Evolutionary conservation across 2,888 invertebrate genomes (phyloP).

Genomic region (Neuroscelio doddi): DNA sequence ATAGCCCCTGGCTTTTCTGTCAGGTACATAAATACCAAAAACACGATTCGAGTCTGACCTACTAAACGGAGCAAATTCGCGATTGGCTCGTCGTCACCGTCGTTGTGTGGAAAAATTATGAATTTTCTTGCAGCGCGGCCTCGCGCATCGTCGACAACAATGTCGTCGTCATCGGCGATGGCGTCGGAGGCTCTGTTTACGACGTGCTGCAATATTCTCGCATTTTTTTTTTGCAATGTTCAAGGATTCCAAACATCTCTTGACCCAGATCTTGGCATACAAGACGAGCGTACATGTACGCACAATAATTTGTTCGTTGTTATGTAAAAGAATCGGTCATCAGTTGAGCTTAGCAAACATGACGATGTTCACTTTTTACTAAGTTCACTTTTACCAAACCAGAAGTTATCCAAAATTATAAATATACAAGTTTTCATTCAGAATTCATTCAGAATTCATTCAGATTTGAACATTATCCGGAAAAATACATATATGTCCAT

Average conservation of each 20-base stretch:
- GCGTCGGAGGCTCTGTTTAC: slow-evolving; percentile 29
- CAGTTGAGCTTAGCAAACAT: no score
- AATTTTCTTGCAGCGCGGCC: slow-evolving; percentile 22
- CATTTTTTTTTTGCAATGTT: slow-evolving; percentile 39
- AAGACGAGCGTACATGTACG: slow-evolving; percentile 29
- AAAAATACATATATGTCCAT: no score
- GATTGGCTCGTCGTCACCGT: slow-evolving; percentile 30
- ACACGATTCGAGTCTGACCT: slow-evolving; percentile 20
- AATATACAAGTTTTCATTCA: no score
- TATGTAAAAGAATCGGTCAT: slow-evolving; percentile 27
- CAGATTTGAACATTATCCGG: no score
- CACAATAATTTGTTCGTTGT: slow-evolving; percentile 37
- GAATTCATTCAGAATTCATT: no score
- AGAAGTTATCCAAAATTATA: no score
- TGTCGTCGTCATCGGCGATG: slow-evolving; percentile 14
- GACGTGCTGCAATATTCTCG: slow-evolving; percentile 13
- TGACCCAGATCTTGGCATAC: slow-evolving; percentile 68
- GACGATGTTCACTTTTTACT: no score
- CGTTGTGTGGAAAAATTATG: slow-evolving; percentile 25
- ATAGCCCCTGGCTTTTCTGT: slow-evolving; percentile 4
- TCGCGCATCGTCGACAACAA: slow-evolving; percentile 24
- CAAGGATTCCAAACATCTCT: slow-evolving; percentile 69
- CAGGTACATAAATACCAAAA: not conserved
- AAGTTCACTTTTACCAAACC: no score
- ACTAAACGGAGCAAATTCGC: slow-evolving; percentile 13